Evolutionary conservation across 2,797 vertebrate species (phyloP), one percentile per base, ranked within the genome.

Genomic region (Enteromius afrohamiltoni): DNA sequence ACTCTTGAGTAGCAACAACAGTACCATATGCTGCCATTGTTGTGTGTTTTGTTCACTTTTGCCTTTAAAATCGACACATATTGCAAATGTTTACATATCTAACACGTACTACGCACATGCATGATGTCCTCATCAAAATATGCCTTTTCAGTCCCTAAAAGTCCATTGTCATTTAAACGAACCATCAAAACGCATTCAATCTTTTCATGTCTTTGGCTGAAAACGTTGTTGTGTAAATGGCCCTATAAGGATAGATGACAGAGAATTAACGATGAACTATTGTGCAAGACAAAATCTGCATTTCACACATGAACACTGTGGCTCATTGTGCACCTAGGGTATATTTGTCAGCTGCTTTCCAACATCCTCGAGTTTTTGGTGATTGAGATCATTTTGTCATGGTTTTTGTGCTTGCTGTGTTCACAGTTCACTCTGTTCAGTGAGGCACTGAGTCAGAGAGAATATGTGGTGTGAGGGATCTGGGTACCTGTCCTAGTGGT

Each of bases 401-500:
- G n/a, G 3, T 51, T 73, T 51, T 51, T 73, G 7, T 19, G 4
- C 13, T 51, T 29, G 45, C 26, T 31, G 26, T 64, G 26, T 64
- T 80, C 49, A 64, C 55, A 49, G 60, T 78, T 62, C 17, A 68
- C 23, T 9, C 65, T 60, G 37, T 68, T 55, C 67, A 74, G 21
- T 1, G 21, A 51, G 29, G 51, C 16, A 73, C 8, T 14, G 26
- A 47, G n/a, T 64, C 6, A 75, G 55, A n/a, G 29, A 64, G 83
- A 77, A 45, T 71, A 51, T 78, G 49, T 75, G 51, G 26, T 80
- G 88, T 89, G 55, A 71, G 64, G 47, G 89, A 91, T 91, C 90
- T 83, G 85, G 91, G 84, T 88, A 88, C 88, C 89, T 89, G 87
- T 91, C 88, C 77, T 91, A 89, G 88, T 86, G 84, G 86, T 85